A percentile compares a stretch with the other conserved stretches of the same genome.
phyloP scores from a whole-genome alignment of 1,140 invertebrate species.

The Zaprionus gabonicus region DNA sequence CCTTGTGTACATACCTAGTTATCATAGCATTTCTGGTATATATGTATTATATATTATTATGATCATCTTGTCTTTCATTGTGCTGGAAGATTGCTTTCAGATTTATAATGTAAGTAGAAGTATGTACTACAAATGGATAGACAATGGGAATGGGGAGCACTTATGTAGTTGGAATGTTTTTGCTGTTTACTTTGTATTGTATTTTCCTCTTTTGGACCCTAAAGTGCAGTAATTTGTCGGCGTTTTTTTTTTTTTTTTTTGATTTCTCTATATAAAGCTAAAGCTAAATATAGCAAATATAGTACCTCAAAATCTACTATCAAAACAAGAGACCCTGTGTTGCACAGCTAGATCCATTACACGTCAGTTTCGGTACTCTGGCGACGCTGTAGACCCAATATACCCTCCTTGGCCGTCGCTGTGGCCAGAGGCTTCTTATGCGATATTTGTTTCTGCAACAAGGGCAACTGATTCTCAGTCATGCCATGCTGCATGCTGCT shows the following conservation, averaged over 20 bases:
- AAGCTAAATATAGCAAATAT: conserved; percentile 12
- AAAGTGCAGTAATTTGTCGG: conserved; percentile 40
- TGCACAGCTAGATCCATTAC: conserved; percentile 40
- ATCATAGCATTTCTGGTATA: neutral
- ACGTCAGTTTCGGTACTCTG: conserved; percentile 73
- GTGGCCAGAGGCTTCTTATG: conserved; percentile 60
- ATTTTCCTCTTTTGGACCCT: conserved; percentile 42
- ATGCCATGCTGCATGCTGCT: conserved; percentile 46
- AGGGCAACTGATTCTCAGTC: conserved; percentile 21
- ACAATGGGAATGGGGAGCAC: conserved; percentile 55
- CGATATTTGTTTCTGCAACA: conserved; percentile 66
- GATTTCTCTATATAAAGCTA: neutral
- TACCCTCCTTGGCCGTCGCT: conserved; percentile 21
- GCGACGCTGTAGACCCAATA: conserved; percentile 34
- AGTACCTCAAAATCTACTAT: conserved; percentile 5
- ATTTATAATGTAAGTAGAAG: neutral
- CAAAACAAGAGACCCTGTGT: neutral
- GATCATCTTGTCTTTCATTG: conserved; percentile 24
- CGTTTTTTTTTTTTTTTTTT: conserved; percentile 9
- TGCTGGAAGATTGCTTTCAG: conserved; percentile 25
- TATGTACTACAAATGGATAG: conserved; percentile 40
- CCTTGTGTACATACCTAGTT: conserved; percentile 1
- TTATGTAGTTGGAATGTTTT: conserved; percentile 37
- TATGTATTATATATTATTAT: neutral
- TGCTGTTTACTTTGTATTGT: conserved; percentile 24